Conservation (phyloP, 2,888 invertebrate genomes). For the Agrotis puta region DNA sequence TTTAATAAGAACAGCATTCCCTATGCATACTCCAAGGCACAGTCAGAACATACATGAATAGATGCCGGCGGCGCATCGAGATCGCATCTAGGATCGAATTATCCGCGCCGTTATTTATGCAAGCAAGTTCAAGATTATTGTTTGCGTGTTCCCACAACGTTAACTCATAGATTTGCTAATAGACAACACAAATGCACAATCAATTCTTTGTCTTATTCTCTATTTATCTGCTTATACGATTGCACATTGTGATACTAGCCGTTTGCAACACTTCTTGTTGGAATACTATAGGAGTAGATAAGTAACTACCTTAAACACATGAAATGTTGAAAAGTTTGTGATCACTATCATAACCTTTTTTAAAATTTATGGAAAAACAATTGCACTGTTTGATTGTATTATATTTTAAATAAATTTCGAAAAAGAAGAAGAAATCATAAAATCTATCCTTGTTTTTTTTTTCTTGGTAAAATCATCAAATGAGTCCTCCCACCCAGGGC, state of each 20-base stretch:
- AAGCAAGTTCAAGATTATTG: conserved; percentile 63
- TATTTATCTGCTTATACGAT: conserved; percentile 31
- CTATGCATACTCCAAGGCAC: conserved; percentile 26
- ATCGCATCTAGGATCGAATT: conserved; percentile 55
- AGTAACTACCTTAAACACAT: too few relatives aligned
- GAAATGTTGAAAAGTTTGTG: too few relatives aligned
- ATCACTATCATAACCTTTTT: too few relatives aligned
- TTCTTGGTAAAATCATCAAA: too few relatives aligned
- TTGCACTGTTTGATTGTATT: too few relatives aligned
- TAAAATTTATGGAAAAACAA: too few relatives aligned
- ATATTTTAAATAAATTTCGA: too few relatives aligned
- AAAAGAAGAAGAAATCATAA: too few relatives aligned
- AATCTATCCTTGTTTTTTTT: too few relatives aligned
- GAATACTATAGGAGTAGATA: background rate
- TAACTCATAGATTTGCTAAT: conserved; percentile 52
- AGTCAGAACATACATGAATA: conserved; percentile 20
- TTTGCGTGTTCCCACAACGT: conserved; percentile 54
- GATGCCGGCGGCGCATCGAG: conserved; percentile 48
- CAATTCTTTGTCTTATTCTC: conserved; percentile 52
- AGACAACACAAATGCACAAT: conserved; percentile 50
- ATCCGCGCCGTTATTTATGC: conserved; percentile 59
- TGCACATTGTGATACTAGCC: conserved; percentile 20
- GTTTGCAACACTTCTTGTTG: conserved; percentile 19
- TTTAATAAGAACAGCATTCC: conserved; percentile 2
- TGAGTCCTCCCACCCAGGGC: too few relatives aligned